phyloP scores from a whole-genome alignment of 2,113 vertebrate genomes.

The Salvelinus alpinus region DNA sequence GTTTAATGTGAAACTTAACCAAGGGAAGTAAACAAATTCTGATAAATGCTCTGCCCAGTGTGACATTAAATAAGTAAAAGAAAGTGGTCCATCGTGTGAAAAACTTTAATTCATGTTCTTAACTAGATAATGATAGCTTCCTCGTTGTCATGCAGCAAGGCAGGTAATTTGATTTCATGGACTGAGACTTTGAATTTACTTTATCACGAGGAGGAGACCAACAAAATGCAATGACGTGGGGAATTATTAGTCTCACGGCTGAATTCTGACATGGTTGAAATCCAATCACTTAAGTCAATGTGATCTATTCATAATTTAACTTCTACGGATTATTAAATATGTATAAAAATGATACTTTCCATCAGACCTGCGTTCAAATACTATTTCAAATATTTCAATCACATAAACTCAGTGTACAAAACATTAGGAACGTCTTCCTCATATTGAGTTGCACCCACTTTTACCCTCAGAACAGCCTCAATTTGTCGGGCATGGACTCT shows the following conservation, averaged over 20 bases:
- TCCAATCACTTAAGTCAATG: constrained; percentile 57
- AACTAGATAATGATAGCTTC: constrained; percentile 66
- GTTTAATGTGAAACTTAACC: neutral
- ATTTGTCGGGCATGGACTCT: too few relatives aligned
- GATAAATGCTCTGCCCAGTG: constrained; percentile 29
- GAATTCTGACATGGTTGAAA: constrained; percentile 61
- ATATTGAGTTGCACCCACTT: too few relatives aligned
- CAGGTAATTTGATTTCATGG: constrained; percentile 76
- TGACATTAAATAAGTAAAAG: constrained; percentile 59
- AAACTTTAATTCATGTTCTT: constrained; percentile 47
- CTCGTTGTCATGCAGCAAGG: constrained; percentile 70
- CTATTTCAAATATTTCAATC: too few relatives aligned
- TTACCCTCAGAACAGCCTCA: too few relatives aligned
- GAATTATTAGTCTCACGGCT: constrained; percentile 69
- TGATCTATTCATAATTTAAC: constrained; percentile 58
- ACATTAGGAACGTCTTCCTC: too few relatives aligned
- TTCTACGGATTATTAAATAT: constrained; percentile 4
- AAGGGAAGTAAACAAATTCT: constrained; percentile 5
- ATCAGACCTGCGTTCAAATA: too few relatives aligned
- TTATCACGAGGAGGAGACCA: constrained; percentile 56
- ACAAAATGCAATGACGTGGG: constrained; percentile 65
- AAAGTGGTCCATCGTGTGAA: constrained; percentile 51
- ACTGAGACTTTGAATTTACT: constrained; percentile 65
- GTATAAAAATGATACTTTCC: neutral
- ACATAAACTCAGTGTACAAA: too few relatives aligned